phyloP scores from a whole-genome alignment of 2,888 invertebrate genomes.

The Gerris lacustris region DNA sequence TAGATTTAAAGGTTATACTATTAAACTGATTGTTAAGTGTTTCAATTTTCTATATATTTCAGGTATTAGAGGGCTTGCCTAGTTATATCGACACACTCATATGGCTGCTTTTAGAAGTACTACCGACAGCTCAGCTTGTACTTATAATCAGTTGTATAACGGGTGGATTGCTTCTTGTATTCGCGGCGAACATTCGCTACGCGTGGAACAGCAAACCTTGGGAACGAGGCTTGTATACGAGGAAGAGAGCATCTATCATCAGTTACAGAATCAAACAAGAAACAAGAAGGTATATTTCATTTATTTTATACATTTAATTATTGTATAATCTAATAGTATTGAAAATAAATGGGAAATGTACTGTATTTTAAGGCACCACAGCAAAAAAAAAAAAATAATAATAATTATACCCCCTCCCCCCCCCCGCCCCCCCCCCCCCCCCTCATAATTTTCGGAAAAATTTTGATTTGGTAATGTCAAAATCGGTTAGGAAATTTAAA shows the following conservation, averaged over 20 bases:
- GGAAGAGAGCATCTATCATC: slow-evolving; percentile 22
- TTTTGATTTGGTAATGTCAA: no score
- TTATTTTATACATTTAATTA: no score
- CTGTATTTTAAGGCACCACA: no score
- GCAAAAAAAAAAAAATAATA: no score
- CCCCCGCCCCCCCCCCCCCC: no score
- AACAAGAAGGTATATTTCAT: not conserved
- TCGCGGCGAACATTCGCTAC: slow-evolving; percentile 32
- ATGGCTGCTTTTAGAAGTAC: slow-evolving; percentile 32
- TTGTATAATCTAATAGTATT: no score
- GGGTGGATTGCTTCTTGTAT: slow-evolving; percentile 34
- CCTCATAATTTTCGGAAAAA: no score
- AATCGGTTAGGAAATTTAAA: no score
- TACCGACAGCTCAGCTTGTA: slow-evolving; percentile 31
- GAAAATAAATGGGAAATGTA: no score
- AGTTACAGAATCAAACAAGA: slow-evolving; percentile 20
- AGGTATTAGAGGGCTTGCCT: slow-evolving; percentile 28
- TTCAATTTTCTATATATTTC: slow-evolving; percentile 9
- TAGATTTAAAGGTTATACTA: no score
- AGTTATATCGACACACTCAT: slow-evolving; percentile 28
- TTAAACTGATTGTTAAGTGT: no score
- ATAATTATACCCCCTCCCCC: no score
- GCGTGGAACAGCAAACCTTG: slow-evolving; percentile 21
- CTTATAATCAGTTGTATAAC: slow-evolving; percentile 33
- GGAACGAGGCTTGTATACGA: slow-evolving; percentile 18